These are phyloP conservation scores for Cephalotes varians DNA, from an alignment of 2,888 invertebrate species.

Conservation along the genomic window DNA sequence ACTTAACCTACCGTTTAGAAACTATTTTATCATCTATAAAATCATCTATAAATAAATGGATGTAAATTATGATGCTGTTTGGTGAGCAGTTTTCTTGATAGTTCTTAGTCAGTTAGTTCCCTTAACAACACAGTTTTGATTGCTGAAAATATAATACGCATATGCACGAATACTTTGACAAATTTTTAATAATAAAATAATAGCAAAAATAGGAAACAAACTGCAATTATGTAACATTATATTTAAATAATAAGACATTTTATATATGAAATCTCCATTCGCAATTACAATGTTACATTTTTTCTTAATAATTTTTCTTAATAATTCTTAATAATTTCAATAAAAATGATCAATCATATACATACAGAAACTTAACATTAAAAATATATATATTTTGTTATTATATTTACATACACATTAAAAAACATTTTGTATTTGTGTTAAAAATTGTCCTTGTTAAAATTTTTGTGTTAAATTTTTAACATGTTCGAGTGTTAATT, in stretches of 20 bases:
- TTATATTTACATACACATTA: too few relatives aligned
- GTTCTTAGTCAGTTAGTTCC: conserved; percentile 5
- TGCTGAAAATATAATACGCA: background rate
- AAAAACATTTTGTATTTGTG: too few relatives aligned
- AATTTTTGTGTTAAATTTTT: too few relatives aligned
- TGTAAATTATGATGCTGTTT: conserved; percentile 28
- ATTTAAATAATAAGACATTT: background rate
- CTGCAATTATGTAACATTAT: background rate
- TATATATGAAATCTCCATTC: background rate
- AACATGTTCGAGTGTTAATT: too few relatives aligned
- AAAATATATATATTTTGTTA: background rate
- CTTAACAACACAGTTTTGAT: background rate
- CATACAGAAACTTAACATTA: background rate
- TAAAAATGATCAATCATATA: background rate
- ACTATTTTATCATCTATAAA: conserved; percentile 21
- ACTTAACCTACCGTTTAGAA: background rate
- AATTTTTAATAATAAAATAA: conserved; percentile 16
- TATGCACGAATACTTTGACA: background rate
- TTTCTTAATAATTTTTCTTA: background rate
- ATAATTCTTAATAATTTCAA: background rate
- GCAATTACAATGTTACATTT: background rate
- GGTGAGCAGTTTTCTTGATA: conserved; percentile 7
- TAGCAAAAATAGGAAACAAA: background rate
- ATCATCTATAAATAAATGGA: conserved; percentile 36
- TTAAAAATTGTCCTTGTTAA: too few relatives aligned